A percentile compares a stretch with the other conserved stretches of the same genome.
phyloP scores from a whole-genome alignment of 2,888 invertebrate species.

The Steromphala cineraria region DNA sequence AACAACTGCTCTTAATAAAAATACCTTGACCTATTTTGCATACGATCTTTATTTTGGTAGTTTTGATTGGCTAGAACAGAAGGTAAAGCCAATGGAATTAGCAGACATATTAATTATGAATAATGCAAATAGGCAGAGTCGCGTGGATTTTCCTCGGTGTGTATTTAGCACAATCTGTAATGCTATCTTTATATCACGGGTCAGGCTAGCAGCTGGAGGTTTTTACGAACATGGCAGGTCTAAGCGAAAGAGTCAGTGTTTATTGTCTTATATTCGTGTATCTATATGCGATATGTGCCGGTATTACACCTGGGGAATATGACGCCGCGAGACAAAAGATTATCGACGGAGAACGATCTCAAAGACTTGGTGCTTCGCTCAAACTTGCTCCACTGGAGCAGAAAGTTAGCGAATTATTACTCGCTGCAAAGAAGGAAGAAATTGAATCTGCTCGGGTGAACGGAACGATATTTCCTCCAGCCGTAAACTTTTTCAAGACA shows the following conservation, averaged over 20 bases:
- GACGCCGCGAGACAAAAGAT: not conserved
- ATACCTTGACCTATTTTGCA: not conserved
- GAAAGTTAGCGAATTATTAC: not conserved
- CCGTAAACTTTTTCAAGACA: conserved; percentile 41
- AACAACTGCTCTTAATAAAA: not conserved
- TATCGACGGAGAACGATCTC: not conserved
- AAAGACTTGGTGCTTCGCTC: not conserved
- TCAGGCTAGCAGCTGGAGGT: too few species aligned
- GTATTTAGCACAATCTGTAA: too few species aligned
- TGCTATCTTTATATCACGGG: too few species aligned
- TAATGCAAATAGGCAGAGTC: not conserved
- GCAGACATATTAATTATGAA: not conserved
- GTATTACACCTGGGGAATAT: not conserved
- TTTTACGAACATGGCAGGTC: too few species aligned
- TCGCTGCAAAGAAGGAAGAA: not conserved
- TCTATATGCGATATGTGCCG: too few species aligned
- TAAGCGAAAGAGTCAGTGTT: too few species aligned
- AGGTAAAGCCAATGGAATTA: not conserved
- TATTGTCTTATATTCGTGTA: too few species aligned
- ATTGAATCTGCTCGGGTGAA: not conserved
- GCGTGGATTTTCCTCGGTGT: too few species aligned
- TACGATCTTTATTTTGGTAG: not conserved
- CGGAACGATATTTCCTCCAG: conserved; percentile 34
- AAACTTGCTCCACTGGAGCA: not conserved
- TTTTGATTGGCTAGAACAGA: not conserved